These are phyloP conservation scores for Zapus hudsonius DNA, from an alignment of 2,113 vertebrate genomes.

Conservation along the genomic window DNA sequence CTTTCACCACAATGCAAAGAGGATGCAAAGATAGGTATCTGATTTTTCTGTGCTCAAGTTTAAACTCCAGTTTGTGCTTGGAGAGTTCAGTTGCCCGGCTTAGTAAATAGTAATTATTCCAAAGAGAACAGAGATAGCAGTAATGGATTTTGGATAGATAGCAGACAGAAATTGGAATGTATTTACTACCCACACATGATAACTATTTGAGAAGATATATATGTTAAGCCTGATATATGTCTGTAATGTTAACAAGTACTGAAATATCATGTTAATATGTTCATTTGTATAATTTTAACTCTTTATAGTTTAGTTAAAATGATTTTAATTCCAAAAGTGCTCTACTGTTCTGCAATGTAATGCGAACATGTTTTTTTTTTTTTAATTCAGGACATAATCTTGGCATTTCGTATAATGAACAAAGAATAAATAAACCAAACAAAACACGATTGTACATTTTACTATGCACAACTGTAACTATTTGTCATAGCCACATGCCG, in stretches of 20 bases:
- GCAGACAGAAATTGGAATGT: neutral
- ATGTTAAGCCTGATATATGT: neutral
- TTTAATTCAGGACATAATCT: neutral
- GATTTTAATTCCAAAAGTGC: too few relatives aligned
- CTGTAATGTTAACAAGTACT: neutral
- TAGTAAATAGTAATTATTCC: neutral
- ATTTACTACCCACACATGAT: neutral
- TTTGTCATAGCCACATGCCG: too few relatives aligned
- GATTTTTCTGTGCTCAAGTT: neutral
- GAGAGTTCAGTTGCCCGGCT: neutral
- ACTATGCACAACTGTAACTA: neutral
- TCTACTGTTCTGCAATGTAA: neutral
- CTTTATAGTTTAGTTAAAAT: too few relatives aligned
- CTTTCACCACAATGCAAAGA: neutral
- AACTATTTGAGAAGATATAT: neutral
- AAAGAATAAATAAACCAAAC: constrained; percentile 11
- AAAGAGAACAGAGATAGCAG: neutral
- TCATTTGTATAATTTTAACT: neutral
- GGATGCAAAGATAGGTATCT: neutral
- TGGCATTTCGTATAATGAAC: neutral
- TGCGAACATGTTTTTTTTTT: neutral
- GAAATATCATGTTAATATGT: neutral
- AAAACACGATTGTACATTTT: neutral
- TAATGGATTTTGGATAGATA: neutral
- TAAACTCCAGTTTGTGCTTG: constrained; percentile 4